Evolutionary conservation across 2,797 vertebrate genomes (phyloP), one percentile per base, ranked within the genome.

Genomic region (Ctenochaetus hawaiiensis): DNA sequence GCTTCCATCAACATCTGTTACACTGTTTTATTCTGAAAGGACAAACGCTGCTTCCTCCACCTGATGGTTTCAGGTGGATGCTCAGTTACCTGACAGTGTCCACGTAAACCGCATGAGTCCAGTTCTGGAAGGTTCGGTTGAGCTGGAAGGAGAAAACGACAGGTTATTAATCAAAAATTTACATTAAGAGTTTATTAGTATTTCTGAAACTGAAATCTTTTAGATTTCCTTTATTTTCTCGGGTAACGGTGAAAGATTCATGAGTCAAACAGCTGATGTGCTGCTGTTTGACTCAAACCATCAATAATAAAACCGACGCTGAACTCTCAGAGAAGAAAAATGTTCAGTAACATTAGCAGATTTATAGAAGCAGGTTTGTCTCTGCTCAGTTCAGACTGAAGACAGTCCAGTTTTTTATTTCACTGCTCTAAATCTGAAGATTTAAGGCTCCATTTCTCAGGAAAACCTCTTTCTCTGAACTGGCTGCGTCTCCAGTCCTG

Each of bases 61-160:
- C 1, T 8, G 23, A 39, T 54, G 26, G 52, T 16, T 54, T 1
- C 6, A 59, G 22, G 4, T n/a, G 5, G 1, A 2, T n/a, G 41
- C n/a, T 23, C 22, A 80, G 4, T 94, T 94, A 99, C 98, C 97
- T 98, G 93, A 97, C 82, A 83, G 95, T 93, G 69, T 95, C 88
- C 11, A 97, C 91, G 76, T 91, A 93, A n/a, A 98, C 94, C 0
- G 90, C 89, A 16, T 96, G 95, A 80, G 93, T 97, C 98, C 97
- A 98, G 91, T 96, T 95, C 77, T 95, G 92, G 77, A 99, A 97
- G 2, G 96, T 97, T 56, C 95, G 89, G 78, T 97, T 97, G 34
- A 99, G 94, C 98, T 99, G 95, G 54, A 94, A 95, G 49, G 70
- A 93, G 92, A 74, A 92, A 68, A 88, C 90, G 81, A 67, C 90